Base-by-base conservation (phyloP, 2,797 vertebrate species). In the Lepus oiostolus region DNA sequence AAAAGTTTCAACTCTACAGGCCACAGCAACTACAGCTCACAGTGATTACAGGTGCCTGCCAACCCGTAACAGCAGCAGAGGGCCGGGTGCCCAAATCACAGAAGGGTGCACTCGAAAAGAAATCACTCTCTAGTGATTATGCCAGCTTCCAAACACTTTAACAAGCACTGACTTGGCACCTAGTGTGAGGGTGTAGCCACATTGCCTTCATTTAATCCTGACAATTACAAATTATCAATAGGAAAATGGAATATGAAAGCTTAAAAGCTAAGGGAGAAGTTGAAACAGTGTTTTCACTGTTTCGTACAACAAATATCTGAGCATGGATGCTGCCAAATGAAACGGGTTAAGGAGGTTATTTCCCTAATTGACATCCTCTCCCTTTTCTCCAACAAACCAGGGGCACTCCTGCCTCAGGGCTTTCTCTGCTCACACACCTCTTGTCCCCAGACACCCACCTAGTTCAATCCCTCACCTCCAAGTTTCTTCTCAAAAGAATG, bases 201-300 rank as follows among this genome's bases (percentile, higher is more conserved):
- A 82, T 24, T 32, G 67, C 67, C 62, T 16, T 35, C 71, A 62
- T n/a, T 87, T 75, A 93, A 84, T 70, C 58, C 58, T 65, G 12
- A 93, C 52, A 75, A 67, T 47, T 72, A 52, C 70, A 87, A 94
- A 80, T 32, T 83, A 95, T 38, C 65, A 72, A 30, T 16, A 88
- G 16, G 67, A 11, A 93, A 85, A 75, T 4, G 60, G 58, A 92
- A 62, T 38, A 32, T 47, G 67, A 96, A 87, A 52, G 62, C 52
- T 72, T 47, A 74, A 91, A 94, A 88, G 50, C 47, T 42, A 79
- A 50, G 77, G 70, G 35, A 70, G 7, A 54, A 16, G 42, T 52
- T 50, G 30, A 65, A 42, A 32, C 22, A 26, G 65, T 30, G 5
- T 62, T 54, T 67, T 87, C 74, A 63, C 85, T 68, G 58, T 60